Conservation (phyloP, 2,888 invertebrate genomes). For the Acanthoscelides obtectus region DNA sequence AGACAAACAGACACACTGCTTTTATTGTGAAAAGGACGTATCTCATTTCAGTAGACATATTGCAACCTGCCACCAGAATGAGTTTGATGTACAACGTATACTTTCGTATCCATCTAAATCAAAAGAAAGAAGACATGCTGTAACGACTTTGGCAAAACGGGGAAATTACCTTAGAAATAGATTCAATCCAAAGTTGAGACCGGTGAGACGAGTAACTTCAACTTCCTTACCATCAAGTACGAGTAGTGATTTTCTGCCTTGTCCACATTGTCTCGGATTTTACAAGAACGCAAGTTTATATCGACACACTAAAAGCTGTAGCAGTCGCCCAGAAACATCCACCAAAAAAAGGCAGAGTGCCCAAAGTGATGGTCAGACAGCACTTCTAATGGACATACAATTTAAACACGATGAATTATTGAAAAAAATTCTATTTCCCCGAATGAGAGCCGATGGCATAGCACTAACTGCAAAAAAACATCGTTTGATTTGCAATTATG, state of each 20-base stretch:
- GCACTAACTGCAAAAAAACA: constrained; percentile 18
- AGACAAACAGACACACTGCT: too few relatives aligned
- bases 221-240: background rate
- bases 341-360: constrained; percentile 1
- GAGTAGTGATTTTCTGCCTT: constrained; percentile 7
- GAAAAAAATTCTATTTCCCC: constrained; percentile 17
- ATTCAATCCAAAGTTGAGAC: constrained; percentile 1
- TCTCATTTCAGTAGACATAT: too few relatives aligned
- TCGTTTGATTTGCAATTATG: constrained; percentile 19
- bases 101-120: too few relatives aligned
- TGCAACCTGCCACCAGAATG: too few relatives aligned
- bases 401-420: constrained; percentile 17
- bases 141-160: background rate
- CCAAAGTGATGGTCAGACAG: constrained; percentile 11
- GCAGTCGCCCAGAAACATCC: background rate
- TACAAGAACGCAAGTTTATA: constrained; percentile 4
- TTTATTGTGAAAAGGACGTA: too few relatives aligned
- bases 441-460: constrained; percentile 21
- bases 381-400: constrained; percentile 11
- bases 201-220: constrained; percentile 1
- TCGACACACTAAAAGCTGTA: constrained; percentile 3
- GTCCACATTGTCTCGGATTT: constrained; percentile 5
- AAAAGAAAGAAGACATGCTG: constrained; percentile 2
- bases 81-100: too few relatives aligned
- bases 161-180: constrained; percentile 5